Base-by-base conservation (phyloP, 1,140 invertebrate species). In the Drosophila murphyi region DNA sequence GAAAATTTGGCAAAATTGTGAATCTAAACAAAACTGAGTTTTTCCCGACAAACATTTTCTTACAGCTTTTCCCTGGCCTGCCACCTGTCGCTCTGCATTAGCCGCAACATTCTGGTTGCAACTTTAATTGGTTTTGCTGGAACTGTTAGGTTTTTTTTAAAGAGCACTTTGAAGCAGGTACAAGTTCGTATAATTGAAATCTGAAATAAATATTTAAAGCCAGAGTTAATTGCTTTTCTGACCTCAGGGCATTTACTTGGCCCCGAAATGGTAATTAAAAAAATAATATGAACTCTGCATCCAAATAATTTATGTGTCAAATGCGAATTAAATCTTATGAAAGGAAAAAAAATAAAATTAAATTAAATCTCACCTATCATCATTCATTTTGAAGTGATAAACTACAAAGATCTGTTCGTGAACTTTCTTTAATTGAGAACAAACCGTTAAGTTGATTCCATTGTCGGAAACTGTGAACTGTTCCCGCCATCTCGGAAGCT, bases 201-300 rank as follows among this genome's bases (percentile, higher is more conserved):
- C 1, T 28, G 57, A 20, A 45, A 32, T 43, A 10, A n/a, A 43
- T 43, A 43, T n/a, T 43, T n/a, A 43, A 43, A 43, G 39, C 10
- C 56, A 12, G 3, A 32, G 56, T 41, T 60, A 60, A 60, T 60
- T 60, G 43, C 29, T 60, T 60, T 60, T 60, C 47, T 60, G 31
- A 47, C 56, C 56, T 45, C 6, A 20, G 56, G 56, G 5, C 43
- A 32, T 10, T 47, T 47, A 3, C 29, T 45, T n/a, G 4, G n/a
- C 28, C 29, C 6, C 43, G 28, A n/a, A 57, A 60, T 60, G 28
- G 32, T 60, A 48, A 60, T 60, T 60, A 43, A 43, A 20, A 20
- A 20, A 1, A 20, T 20, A 20, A 20, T 20, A 20, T 20, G 20
- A 20, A 20, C 20, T 20, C 20, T 20, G 20, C 20, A 1, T 43